phyloP scores from a whole-genome alignment of 2,797 vertebrate genomes.

The Hypotaenidia philippensis region DNA sequence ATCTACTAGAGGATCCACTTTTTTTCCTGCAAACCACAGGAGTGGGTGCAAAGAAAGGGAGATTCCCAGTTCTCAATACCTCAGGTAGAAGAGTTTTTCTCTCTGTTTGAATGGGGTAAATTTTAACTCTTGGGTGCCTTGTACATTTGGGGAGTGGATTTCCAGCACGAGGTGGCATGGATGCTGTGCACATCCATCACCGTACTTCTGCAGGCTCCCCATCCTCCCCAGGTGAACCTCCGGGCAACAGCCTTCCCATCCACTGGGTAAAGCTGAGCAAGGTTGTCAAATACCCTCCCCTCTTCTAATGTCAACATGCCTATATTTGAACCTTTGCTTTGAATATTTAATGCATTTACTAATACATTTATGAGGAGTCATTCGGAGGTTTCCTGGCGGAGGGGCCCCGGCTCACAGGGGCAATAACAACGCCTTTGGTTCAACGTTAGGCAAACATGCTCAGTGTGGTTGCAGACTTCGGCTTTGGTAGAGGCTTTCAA shows the following conservation, averaged over 20 bases:
- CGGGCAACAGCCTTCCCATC: neutral
- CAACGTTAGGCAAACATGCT: neutral
- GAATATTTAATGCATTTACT: conserved; percentile 32
- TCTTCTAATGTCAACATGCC: neutral
- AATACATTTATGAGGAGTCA: conserved; percentile 48
- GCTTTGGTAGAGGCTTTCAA: conserved; percentile 5
- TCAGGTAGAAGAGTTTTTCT: neutral
- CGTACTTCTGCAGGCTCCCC: neutral
- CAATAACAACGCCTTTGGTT: neutral
- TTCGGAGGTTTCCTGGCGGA: neutral
- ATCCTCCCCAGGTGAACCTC: neutral
- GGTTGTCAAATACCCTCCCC: neutral
- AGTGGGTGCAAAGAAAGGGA: neutral
- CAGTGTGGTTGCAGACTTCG: neutral
- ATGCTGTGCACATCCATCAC: neutral
- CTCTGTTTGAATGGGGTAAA: neutral
- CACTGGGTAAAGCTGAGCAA: neutral
- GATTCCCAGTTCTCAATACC: neutral
- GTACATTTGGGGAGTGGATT: no score
- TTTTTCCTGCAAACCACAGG: neutral
- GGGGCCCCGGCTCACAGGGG: neutral
- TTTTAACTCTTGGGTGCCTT: neutral
- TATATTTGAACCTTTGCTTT: conserved; percentile 39
- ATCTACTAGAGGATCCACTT: neutral
- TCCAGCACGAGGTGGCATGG: neutral